A percentile compares a stretch with the other conserved stretches of the same genome.
Conservation (phyloP, 2,113 vertebrate genomes). For the Pedionomus torquatus region DNA sequence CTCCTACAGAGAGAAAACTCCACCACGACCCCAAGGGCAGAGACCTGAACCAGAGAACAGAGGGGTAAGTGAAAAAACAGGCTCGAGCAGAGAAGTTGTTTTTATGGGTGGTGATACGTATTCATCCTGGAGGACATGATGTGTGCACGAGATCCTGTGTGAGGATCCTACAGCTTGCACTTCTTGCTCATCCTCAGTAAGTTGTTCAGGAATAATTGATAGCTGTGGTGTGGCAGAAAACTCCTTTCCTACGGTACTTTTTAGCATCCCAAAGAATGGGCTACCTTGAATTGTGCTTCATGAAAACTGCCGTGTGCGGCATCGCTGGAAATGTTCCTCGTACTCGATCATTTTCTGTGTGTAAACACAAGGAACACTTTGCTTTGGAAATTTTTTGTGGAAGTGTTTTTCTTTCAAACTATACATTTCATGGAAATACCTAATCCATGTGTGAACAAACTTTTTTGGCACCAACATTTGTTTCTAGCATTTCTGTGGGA, state of each 20-base stretch:
- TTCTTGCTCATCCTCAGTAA: not conserved
- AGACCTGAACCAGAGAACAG: constrained; percentile 97
- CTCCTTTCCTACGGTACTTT: not conserved
- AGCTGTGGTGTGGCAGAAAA: not conserved
- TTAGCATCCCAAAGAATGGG: not conserved
- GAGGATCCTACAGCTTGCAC: not conserved
- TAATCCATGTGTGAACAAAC: not conserved
- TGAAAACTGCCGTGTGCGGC: not conserved
- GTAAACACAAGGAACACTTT: not conserved
- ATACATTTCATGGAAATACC: not conserved
- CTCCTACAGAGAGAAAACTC: constrained; percentile 91
- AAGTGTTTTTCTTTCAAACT: not conserved
- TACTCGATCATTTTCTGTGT: not conserved
- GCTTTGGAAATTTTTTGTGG: not conserved
- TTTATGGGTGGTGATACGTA: not conserved
- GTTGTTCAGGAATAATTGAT: not conserved
- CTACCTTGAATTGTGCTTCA: not conserved
- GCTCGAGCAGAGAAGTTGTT: not conserved
- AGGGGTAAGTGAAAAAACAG: constrained; percentile 83
- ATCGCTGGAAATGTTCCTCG: not conserved
- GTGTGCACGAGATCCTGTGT: not conserved
- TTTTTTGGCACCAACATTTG: not conserved
- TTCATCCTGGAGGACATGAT: not conserved
- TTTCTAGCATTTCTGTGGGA: not conserved
- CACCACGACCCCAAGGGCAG: constrained; percentile 96